Percentiles rank a stretch among this genome's conserved stretches.
phyloP scores from a whole-genome alignment of 1,140 invertebrate species.

The Bradysia coprophila region DNA sequence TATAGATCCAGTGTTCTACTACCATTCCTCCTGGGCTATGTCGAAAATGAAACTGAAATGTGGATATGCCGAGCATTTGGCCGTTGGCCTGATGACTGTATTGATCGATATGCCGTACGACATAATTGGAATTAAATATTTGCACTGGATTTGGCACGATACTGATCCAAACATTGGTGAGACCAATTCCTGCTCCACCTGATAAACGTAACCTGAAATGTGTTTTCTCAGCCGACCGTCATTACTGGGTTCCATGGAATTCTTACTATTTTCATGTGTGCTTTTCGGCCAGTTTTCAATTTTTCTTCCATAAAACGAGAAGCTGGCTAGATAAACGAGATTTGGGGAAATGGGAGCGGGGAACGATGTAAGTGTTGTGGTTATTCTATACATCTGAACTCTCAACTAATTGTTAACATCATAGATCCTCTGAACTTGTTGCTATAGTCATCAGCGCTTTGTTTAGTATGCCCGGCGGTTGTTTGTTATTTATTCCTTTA shows the following conservation, averaged over 20 bases:
- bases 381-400: too few species aligned
- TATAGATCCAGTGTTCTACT: constrained; percentile 62
- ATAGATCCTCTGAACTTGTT: constrained; percentile 26
- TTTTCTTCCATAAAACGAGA: constrained; percentile 40
- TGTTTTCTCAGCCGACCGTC: constrained; percentile 30
- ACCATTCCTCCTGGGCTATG: constrained; percentile 44
- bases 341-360: constrained; percentile 27
- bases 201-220: neutral
- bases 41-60: constrained; percentile 37
- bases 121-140: constrained; percentile 56
- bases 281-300: constrained; percentile 51
- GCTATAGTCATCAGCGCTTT: constrained; percentile 33
- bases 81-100: constrained; percentile 52
- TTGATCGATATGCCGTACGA: constrained; percentile 66
- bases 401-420: neutral
- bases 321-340: constrained; percentile 24
- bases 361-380: constrained; percentile 21
- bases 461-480: constrained; percentile 48
- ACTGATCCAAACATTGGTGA: constrained; percentile 57
- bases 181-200: neutral
- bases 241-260: constrained; percentile 61
- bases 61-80: constrained; percentile 47
- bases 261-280: constrained; percentile 67
- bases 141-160: constrained; percentile 77
- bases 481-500: constrained; percentile 45